A percentile compares a stretch with the other conserved stretches of the same genome.
Evolutionary conservation across 2,797 vertebrate genomes (phyloP).

Genomic region (Pelobates cultripes): DNA sequence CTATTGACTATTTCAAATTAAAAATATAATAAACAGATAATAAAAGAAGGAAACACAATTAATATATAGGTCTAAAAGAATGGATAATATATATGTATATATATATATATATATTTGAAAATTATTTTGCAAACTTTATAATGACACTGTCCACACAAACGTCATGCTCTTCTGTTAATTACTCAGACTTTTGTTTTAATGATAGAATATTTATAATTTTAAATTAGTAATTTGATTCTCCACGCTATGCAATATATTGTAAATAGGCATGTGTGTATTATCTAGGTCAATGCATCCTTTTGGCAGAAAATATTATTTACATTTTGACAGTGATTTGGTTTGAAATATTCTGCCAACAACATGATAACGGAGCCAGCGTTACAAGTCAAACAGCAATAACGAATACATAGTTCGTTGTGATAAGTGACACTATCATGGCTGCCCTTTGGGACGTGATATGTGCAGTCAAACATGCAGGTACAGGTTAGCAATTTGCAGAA

Average conservation of each 20-base stretch:
- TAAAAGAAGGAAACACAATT: background rate
- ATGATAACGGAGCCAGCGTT: background rate
- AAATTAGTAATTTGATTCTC: slow-evolving; percentile 5
- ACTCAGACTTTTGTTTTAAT: background rate
- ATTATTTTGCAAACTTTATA: background rate
- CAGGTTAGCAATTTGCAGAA: too few relatives aligned
- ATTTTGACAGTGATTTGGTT: background rate
- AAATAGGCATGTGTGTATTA: slow-evolving; percentile 30
- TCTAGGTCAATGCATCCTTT: background rate
- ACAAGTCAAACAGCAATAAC: background rate
- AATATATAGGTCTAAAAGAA: background rate
- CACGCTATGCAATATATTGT: slow-evolving; percentile 38
- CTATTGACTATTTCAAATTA: slow-evolving; percentile 1
- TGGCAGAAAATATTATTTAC: background rate
- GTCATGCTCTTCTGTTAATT: background rate
- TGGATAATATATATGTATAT: background rate
- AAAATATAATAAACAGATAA: background rate
- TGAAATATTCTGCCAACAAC: background rate
- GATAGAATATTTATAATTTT: slow-evolving; percentile 1
- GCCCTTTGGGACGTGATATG: too few relatives aligned
- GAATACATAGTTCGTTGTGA: background rate
- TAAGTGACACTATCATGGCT: background rate
- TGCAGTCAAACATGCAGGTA: too few relatives aligned
- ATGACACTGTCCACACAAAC: background rate
- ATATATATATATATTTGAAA: background rate